Evolutionary conservation across 1,140 invertebrate species (phyloP), one percentile per base, ranked within the genome.

Genomic region (Drosophila busckii): DNA sequence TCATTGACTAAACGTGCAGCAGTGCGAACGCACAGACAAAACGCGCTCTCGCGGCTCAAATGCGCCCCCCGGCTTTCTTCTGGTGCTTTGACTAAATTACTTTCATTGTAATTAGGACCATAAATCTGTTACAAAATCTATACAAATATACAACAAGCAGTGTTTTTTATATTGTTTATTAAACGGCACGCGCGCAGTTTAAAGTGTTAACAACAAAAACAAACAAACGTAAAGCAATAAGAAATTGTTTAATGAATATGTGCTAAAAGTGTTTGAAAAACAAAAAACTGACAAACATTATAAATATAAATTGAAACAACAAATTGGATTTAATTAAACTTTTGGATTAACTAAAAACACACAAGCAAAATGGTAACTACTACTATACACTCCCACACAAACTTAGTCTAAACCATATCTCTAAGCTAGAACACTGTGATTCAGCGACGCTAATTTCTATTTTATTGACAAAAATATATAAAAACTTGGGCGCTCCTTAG

Each of bases 1-100:
- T 85, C 76, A 85, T 76, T 83, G 64, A 85, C 83, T 85, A 85
- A 85, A 85, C 83, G 83, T 85, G 71, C 71, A 85, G 56, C 76
- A 85, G 83, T 85, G 70, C 82, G 75, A 82, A 83, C 54, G 44
- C 59, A 34, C n/a, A n/a, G n/a, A n/a, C n/a, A n/a, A n/a, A 62
- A 34, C 56, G 56, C 59, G 59, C 44, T 44, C 59, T n/a, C 56
- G 59, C 44, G 53, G 45, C 59, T n/a, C n/a, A n/a, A n/a, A 62
- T 54, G 38, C 40, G 49, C 49, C 40, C 56, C 54, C 32, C 56
- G 56, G 38, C 40, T 60, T 46, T 41, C 44, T 34, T 52, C n/a
- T n/a, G 23, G 28, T 31, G 20, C 38, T 34, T 44, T 29, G n/a
- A n/a, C n/a, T n/a, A n/a, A n/a, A n/a, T n/a, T n/a, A n/a, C n/a